These are phyloP conservation scores for Adineta ricciae DNA, from an alignment of 2,888 invertebrate genomes.

Conservation along the genomic window DNA sequence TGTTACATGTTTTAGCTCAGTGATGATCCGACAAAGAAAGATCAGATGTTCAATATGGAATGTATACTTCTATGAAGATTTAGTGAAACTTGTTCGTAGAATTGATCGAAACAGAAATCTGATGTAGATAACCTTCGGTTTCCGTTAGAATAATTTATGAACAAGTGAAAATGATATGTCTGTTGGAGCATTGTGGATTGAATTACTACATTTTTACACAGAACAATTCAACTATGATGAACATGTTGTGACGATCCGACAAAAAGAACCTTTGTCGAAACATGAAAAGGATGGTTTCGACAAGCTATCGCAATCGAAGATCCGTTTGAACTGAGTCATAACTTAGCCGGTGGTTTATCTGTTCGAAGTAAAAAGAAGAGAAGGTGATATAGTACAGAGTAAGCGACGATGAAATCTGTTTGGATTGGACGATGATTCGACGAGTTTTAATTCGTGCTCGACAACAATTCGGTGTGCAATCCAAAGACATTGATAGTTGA, in stretches of 20 bases:
- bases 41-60: neutral
- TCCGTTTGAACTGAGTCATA: slow-evolving; percentile 57
- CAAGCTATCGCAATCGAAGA: slow-evolving; percentile 57
- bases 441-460: neutral
- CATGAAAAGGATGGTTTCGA: slow-evolving; percentile 55
- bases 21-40: neutral
- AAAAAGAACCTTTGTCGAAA: slow-evolving; percentile 50
- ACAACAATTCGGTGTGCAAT: neutral
- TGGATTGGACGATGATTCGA: neutral
- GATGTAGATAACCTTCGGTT: neutral
- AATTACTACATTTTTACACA: slow-evolving; percentile 55
- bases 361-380: slow-evolving; percentile 53
- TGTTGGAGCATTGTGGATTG: slow-evolving; percentile 54
- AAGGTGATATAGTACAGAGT: neutral
- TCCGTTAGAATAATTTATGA: slow-evolving; percentile 43
- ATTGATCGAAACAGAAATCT: neutral
- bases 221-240: slow-evolving; percentile 53
- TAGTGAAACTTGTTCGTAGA: neutral
- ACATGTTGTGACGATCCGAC: slow-evolving; percentile 53
- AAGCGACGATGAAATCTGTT: neutral
- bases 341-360: slow-evolving; percentile 55
- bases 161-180: slow-evolving; percentile 39
- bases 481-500: neutral
- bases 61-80: neutral
- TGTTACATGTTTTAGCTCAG: neutral